phyloP scores from a whole-genome alignment of 2,797 vertebrate genomes.

The Sebastes iracundus region DNA sequence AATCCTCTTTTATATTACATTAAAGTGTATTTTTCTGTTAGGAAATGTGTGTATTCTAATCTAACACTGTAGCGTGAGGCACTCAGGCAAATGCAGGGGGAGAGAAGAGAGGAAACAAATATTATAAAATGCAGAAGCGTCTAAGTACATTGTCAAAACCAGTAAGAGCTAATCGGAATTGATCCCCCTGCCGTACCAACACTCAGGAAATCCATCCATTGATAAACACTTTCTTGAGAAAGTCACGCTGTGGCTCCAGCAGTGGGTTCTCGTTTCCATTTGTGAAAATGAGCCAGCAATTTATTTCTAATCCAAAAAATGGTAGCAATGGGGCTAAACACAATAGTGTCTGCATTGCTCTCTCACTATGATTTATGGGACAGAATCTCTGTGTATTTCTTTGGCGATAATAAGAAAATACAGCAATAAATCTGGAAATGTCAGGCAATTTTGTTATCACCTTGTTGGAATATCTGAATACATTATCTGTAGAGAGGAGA shows the following conservation, averaged over 20 bases:
- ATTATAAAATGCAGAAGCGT: constrained; percentile 63
- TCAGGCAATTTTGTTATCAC: constrained; percentile 87
- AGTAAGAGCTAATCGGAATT: constrained; percentile 80
- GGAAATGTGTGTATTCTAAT: constrained; percentile 52
- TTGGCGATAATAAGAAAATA: constrained; percentile 86
- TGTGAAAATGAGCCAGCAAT: constrained; percentile 84
- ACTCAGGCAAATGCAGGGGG: constrained; percentile 23
- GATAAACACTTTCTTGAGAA: constrained; percentile 78
- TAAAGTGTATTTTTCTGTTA: constrained; percentile 53
- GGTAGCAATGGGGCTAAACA: constrained; percentile 75
- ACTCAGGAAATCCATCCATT: constrained; percentile 83
- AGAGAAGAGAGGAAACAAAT: constrained; percentile 68
- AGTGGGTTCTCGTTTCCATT: constrained; percentile 81
- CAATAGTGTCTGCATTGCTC: constrained; percentile 76
- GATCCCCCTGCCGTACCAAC: constrained; percentile 75
- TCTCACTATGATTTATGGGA: constrained; percentile 85
- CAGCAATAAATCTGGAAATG: constrained; percentile 88
- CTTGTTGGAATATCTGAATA: constrained; percentile 85
- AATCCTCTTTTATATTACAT: constrained; percentile 61
- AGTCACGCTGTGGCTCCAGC: constrained; percentile 67
- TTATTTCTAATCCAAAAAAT: constrained; percentile 84
- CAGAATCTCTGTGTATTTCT: constrained; percentile 84
- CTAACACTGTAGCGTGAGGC: constrained; percentile 21
- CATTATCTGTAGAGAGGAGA: constrained; percentile 65
- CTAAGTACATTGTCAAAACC: constrained; percentile 77